Conservation (phyloP, 92 coral and sea anemone genomes). For the Siderastrea radians region DNA sequence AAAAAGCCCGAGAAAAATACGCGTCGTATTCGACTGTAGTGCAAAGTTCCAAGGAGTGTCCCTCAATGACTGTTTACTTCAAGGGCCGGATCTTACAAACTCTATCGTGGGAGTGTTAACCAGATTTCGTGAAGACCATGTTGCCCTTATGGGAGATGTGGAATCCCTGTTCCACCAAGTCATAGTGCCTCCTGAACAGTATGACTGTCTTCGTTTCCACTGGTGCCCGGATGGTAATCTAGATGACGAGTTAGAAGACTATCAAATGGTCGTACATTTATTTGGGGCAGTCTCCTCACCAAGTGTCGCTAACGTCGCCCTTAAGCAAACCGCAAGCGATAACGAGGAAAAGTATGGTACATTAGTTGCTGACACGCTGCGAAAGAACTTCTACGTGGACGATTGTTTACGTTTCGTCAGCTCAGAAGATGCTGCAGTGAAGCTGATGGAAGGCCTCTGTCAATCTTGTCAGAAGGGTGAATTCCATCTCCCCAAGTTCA, state of each 20-base stretch:
- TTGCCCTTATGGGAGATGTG: too few relatives aligned
- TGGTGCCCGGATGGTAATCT: conserved; percentile 61
- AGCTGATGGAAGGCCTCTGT: conserved; percentile 50
- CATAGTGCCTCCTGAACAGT: conserved; percentile 28
- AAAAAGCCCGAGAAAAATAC: conserved; percentile 25
- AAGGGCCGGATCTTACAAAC: conserved; percentile 59
- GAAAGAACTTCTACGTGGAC: conserved; percentile 54
- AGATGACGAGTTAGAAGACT: conserved; percentile 34
- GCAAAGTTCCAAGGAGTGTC: too few relatives aligned
- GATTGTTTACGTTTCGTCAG: conserved; percentile 52
- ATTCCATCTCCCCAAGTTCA: conserved; percentile 71
- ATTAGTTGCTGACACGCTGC: conserved; percentile 20
- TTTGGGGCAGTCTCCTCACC: conserved; percentile 66
- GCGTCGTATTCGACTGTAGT: too few relatives aligned
- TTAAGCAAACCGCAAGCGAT: conserved; percentile 46
- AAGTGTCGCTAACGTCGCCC: conserved; percentile 54
- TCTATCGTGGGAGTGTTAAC: conserved; percentile 55
- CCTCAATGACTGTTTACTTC: too few relatives aligned
- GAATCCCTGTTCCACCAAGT: too few relatives aligned
- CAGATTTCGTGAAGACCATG: conserved; percentile 23
- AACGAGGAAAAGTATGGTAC: conserved; percentile 23
- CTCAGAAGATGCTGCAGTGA: conserved; percentile 53
- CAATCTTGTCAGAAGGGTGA: conserved; percentile 51
- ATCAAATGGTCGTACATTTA: conserved; percentile 60
- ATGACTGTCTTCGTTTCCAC: conserved; percentile 30